Evolutionary conservation across 1,140 invertebrate genomes (phyloP), one percentile per base, ranked within the genome.

Genomic region (Drosophila rufa): DNA sequence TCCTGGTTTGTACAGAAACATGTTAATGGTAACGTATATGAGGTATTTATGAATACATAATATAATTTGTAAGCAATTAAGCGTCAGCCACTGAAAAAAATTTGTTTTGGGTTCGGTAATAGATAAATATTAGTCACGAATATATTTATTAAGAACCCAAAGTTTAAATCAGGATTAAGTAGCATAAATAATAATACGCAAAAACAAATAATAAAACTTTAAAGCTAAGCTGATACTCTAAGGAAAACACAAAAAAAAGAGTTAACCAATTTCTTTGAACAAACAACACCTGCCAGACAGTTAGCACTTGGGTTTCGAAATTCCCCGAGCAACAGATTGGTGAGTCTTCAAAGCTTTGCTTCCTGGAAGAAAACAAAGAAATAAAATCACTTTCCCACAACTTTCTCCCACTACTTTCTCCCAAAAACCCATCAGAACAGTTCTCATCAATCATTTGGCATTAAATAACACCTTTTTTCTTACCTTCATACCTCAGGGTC

Each of bases 241-340:
- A 38, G 22, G 14, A 36, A 66, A 42, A 43, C 4, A 45, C 11
- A 19, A 15, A 25, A 65, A 43, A 60, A 3, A 17, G 30, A 25
- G 53, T 60, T 56, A 48, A 64, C 22, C 33, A 11, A 38, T 64
- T 79, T 45, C 62, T 76, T 76, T 67, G 17, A 60, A 19, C 70
- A 71, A 83, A 76, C 79, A 80, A 70, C 71, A 83, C 81, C 80
- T 83, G 80, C 62, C 69, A 46, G 22, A 9, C 12, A 42, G 33
- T 60, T 74, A 61, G 45, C 48, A 59, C 65, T 51, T 2, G 1
- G 14, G 15, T 53, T 57, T 27, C 38, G 60, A 50, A 59, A 68
- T 79, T 79, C 57, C 51, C 40, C 3, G 0, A 14, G 15, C 3
- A 66, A 45, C 47, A 70, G 53, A 45, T 17, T 17, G 22, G 11